Percentiles rank a stretch among this genome's conserved stretches.
Conservation (phyloP, 2,888 invertebrate species). For the Brachylomia viminalis region DNA sequence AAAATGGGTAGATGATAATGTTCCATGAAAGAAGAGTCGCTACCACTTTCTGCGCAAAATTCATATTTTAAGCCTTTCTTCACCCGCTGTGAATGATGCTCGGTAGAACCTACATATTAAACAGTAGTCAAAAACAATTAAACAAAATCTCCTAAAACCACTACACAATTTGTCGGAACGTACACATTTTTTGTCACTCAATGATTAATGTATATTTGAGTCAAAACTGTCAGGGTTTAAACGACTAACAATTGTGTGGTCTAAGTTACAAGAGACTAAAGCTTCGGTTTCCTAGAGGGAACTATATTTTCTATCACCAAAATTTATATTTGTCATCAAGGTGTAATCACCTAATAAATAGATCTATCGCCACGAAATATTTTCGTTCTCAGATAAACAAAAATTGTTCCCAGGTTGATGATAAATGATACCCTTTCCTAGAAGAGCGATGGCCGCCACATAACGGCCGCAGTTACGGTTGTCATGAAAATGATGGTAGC, state of each 20-base stretch:
- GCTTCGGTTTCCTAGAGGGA: too few species aligned
- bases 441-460: too few species aligned
- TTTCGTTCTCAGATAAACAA: too few species aligned
- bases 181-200: constrained; percentile 65
- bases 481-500: too few species aligned
- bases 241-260: constrained; percentile 49
- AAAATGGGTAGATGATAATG: not conserved
- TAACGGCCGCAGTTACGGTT: too few species aligned
- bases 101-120: not conserved
- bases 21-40: not conserved
- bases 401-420: too few species aligned
- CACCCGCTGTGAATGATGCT: too few species aligned
- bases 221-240: constrained; percentile 37
- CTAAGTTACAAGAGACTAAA: constrained; percentile 51
- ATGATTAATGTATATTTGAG: constrained; percentile 71
- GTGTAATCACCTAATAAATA: too few species aligned
- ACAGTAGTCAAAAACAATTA: constrained; percentile 70
- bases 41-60: not conserved
- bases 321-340: too few species aligned
- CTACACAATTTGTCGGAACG: constrained; percentile 75
- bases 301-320: too few species aligned
- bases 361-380: too few species aligned
- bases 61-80: not conserved
- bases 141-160: constrained; percentile 58
- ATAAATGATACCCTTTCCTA: too few species aligned